Conservation (phyloP, 2,888 invertebrate species). For the Scaptomyza flava region DNA sequence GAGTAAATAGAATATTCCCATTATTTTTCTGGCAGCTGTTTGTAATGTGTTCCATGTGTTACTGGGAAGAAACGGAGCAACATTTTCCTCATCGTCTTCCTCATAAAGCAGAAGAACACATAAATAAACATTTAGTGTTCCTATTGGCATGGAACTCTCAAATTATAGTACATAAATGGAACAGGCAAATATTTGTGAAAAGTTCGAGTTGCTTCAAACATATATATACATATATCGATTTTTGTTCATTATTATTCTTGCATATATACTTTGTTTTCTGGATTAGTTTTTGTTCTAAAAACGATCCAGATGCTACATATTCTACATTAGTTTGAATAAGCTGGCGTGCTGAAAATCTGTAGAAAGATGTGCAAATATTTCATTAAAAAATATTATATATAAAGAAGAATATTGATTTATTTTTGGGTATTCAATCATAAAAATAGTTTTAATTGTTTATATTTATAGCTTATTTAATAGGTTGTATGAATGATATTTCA, state of each 20-base stretch:
- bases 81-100: neutral
- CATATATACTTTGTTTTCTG: constrained; percentile 23
- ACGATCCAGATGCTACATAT: constrained; percentile 35
- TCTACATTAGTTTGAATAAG: constrained; percentile 32
- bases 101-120: constrained; percentile 32
- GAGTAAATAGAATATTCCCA: constrained; percentile 27
- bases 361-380: neutral
- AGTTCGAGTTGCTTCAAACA: constrained; percentile 49
- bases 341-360: neutral
- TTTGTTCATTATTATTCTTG: constrained; percentile 28
- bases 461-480: neutral
- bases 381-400: too few relatives aligned
- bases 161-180: constrained; percentile 48
- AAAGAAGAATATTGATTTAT: too few relatives aligned
- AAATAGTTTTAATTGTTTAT: neutral
- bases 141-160: constrained; percentile 56
- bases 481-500: neutral
- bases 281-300: constrained; percentile 73
- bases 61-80: constrained; percentile 26
- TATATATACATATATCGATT: constrained; percentile 46
- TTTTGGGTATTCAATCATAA: too few relatives aligned
- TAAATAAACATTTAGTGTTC: constrained; percentile 8
- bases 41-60: constrained; percentile 59
- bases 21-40: constrained; percentile 57
- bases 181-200: constrained; percentile 68